Base-by-base conservation (phyloP, 2,888 invertebrate genomes). In the Osedax frankpressi region DNA sequence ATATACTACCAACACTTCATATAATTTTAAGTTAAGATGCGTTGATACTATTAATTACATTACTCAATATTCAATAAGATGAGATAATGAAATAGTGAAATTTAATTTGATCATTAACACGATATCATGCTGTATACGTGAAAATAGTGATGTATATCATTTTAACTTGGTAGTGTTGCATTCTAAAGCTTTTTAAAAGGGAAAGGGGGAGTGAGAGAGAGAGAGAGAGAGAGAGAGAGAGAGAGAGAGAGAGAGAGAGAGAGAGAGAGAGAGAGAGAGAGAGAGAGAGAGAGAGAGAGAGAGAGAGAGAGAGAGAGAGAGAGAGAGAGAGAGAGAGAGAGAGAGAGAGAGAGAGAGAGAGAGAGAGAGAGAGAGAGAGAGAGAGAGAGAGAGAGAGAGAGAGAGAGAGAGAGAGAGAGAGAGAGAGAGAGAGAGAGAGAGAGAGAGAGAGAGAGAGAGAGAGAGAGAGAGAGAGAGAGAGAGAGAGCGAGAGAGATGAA, bases 191-290 rank as follows among this genome's bases (percentile, higher is more conserved):
- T n/a, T n/a, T n/a, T n/a, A n/a, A 62, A 26, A 62, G 3, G 26
- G 62, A 62, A 26, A 62, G 62, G 26, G 3, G 26, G 62, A 62
- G 62, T 25, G 62, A 62, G 3, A 62, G 62, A 62, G 62, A 62
- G 62, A 62, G 3, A 62, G 62, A 62, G 62, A 62, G 62, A 62
- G 3, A 62, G 62, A 62, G 62, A 62, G 62, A 62, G 3, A 62
- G 62, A 62, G 62, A 62, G 62, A 62, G 3, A 62, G 62, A 62
- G 62, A 62, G 62, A 62, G 3, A 62, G 62, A 62, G 62, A 62
- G 62, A 62, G 3, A 62, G 62, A 62, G 62, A 62, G 62, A 62
- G 3, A 62, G 62, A 62, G 62, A 62, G 62, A 62, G 1, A 62
- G 62, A 62, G 62, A 62, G 62, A 62, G 3, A 62, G 62, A 62